These are phyloP conservation scores for Eupristina koningsbergeri DNA, from an alignment of 1,140 invertebrate genomes.

Conservation along the genomic window DNA sequence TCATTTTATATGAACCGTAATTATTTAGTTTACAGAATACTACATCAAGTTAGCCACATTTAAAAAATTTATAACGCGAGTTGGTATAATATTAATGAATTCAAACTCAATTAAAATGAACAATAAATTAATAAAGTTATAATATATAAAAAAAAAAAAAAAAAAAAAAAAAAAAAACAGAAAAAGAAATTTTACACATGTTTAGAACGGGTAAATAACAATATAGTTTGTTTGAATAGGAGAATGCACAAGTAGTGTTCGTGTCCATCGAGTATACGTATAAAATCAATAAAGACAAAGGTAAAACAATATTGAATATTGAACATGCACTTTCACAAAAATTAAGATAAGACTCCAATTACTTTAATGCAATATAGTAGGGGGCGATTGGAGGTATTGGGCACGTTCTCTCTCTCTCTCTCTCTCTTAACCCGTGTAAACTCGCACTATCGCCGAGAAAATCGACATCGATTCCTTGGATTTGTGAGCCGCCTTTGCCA, in stretches of 20 bases:
- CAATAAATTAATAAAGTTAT: too few relatives aligned
- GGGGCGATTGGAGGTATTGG: not conserved
- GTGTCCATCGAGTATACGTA: not conserved
- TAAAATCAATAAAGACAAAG: not conserved
- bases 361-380: not conserved
- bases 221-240: not conserved
- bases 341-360: constrained; percentile 25
- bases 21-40: too few relatives aligned
- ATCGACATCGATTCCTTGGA: constrained; percentile 29
- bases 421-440: not conserved
- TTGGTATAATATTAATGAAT: too few relatives aligned
- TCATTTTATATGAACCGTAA: too few relatives aligned
- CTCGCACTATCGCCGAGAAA: not conserved
- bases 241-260: not conserved
- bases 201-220: too few relatives aligned
- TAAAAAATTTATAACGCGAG: too few relatives aligned
- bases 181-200: too few relatives aligned
- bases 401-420: too few relatives aligned
- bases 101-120: too few relatives aligned
- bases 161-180: too few relatives aligned
- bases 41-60: too few relatives aligned
- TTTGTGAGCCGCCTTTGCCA: not conserved
- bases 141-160: not conserved
- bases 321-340: not conserved
- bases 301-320: not conserved